Evolutionary conservation across 1,140 invertebrate species (phyloP), one percentile per base, ranked within the genome.

Genomic region (Nomia melanderi): DNA sequence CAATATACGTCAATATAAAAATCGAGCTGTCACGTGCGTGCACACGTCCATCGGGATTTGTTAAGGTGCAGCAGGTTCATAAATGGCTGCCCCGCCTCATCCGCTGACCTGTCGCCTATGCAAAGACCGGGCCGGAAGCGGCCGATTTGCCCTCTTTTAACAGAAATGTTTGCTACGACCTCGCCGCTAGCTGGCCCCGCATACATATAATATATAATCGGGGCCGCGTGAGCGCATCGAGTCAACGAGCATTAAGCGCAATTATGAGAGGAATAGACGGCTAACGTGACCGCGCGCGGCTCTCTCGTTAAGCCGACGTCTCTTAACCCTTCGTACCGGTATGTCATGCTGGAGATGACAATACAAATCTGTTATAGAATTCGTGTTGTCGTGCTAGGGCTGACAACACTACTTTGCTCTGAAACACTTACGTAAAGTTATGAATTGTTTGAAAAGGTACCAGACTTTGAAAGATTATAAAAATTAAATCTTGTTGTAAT

Each of bases 61-160:
- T 74, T 62, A 84, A 85, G 83, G 83, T 81, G 83, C 83, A 85
- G 83, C 82, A 84, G 82, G 82, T 85, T 85, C 82, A 85, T 85
- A 84, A 85, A 85, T 69, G 75, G 54, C 57, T 57, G 83, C 83
- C 83, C 82, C 79, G 79, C 83, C 83, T 85, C 80, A 85, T 85
- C 83, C 83, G 84, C 79, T 85, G 79, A 85, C 83, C 84, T 84
- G 83, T 84, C 79, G 78, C 27, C 60, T 60, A 36, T 73, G 73
- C 72, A 75, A 80, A 83, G 77, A 71, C 54, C 36, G 63, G n/a
- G 47, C 71, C 84, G 84, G 84, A 84, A 85, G 67, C 54, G 36
- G 70, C 56, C 84, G 84, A 85, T 85, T 85, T 85, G 75, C 62
- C 59, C 82, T 77, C 82, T 84, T 85, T 84, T 80, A 84, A 76